Conservation (phyloP, 2,888 invertebrate species). For the Stratiomys singularior region DNA sequence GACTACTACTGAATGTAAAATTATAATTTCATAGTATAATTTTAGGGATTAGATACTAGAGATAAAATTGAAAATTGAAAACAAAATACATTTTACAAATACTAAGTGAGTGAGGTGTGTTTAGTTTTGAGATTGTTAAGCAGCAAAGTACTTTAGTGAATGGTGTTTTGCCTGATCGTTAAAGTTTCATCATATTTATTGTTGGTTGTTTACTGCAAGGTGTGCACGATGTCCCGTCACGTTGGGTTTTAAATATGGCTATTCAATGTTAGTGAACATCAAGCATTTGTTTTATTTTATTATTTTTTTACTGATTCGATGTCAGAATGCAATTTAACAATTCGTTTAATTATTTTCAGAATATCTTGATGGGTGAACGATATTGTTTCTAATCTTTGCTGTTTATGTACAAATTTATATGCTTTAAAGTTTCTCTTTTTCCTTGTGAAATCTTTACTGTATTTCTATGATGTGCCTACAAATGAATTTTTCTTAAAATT, state of each 20-base stretch:
- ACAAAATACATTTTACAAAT: not conserved
- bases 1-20: not conserved
- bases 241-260: not conserved
- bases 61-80: not conserved
- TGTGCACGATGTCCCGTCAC: constrained; percentile 10
- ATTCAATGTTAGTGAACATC: not conserved
- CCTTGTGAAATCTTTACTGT: not conserved
- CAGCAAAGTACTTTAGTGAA: no score
- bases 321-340: not conserved
- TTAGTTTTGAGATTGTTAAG: no score
- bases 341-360: not conserved
- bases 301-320: not conserved
- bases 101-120: not conserved
- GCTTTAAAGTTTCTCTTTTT: not conserved
- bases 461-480: not conserved
- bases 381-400: not conserved
- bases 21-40: not conserved
- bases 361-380: not conserved
- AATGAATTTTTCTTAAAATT: not conserved
- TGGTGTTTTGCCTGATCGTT: no score
- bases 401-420: not conserved
- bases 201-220: not conserved
- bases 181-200: no score
- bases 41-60: not conserved
- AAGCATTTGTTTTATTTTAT: not conserved